Evolutionary conservation across 2,797 vertebrate species (phyloP), one percentile per base, ranked within the genome.

Genomic region (Periparus ater): DNA sequence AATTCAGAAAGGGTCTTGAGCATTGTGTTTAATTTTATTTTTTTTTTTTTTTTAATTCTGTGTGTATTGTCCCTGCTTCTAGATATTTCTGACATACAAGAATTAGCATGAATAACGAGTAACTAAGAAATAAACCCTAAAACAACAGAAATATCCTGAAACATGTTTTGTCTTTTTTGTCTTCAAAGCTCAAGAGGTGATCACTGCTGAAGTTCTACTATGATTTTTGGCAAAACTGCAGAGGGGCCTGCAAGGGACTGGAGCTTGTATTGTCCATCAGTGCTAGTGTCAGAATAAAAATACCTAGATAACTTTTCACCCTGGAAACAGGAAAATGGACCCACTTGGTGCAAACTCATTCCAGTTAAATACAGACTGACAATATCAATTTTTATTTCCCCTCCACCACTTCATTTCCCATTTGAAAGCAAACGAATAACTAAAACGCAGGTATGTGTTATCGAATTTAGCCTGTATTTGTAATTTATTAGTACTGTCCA

Each of bases 401-500:
- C 51, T 68, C 22, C 1, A 1, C 13, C 13, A n/a, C 48, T 88
- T 7, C 19, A 55, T 83, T 96, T 92, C 48, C 88, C 26, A 76
- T 70, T 84, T 54, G 77, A 94, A 95, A 58, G 44, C 38, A 87
- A 96, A 96, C 30, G 88, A 77, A 93, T 53, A 93, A 88, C 72
- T 48, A 53, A 92, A 93, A 60, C 7, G 2, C 17, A 32, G 42
- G 61, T 70, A 92, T 75, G 66, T 87, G 72, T 61, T 73, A 81
- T 75, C 58, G 91, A 96, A 97, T 97, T 97, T 94, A 76, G 92
- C 84, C 30, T 62, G 45, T 88, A 90, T 75, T 94, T 96, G 87
- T 85, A 97, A 96, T 95, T 96, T 93, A 94, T 96, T 93, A 89
- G 89, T 88, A 95, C 42, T 95, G 68, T 83, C 72, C 68, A 71